Conservation (phyloP, 2,113 vertebrate species). For the Mus musculus region DNA sequence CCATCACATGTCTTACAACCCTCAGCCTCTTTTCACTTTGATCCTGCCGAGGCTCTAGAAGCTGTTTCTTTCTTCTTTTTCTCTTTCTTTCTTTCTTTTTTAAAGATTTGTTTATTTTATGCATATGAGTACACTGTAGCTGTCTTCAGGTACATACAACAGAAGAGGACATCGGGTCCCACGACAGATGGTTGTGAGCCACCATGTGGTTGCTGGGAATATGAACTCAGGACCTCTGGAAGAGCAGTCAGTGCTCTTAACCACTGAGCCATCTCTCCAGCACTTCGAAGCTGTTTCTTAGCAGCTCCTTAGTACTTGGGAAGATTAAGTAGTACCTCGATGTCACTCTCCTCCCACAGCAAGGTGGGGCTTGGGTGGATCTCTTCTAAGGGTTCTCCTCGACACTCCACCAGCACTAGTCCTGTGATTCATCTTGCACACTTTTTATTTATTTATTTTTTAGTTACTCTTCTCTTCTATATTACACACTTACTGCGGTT, state of each 20-base stretch:
- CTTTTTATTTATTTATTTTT: neutral
- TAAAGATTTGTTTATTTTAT: too few relatives aligned
- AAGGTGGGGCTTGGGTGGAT: neutral
- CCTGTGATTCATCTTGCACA: slow-evolving; percentile 17
- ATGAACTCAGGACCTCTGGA: too few relatives aligned
- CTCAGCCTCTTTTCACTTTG: slow-evolving; percentile 39
- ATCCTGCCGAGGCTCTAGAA: slow-evolving; percentile 30
- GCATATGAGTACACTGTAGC: too few relatives aligned
- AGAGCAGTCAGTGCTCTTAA: too few relatives aligned
- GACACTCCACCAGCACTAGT: neutral
- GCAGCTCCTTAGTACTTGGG: neutral
- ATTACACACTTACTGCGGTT: neutral
- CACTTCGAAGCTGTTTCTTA: neutral
- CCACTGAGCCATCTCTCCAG: too few relatives aligned
- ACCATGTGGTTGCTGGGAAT: too few relatives aligned
- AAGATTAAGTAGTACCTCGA: neutral
- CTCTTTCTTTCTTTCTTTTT: too few relatives aligned
- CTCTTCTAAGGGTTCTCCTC: neutral
- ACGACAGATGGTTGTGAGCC: too few relatives aligned
- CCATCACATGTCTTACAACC: slow-evolving; percentile 44
- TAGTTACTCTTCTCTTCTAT: neutral
- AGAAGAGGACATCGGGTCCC: too few relatives aligned
- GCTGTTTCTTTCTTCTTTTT: neutral
- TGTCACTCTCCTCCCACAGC: slow-evolving; percentile 36
- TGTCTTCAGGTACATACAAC: too few relatives aligned